Evolutionary conservation across 1,140 invertebrate genomes (phyloP).

Genomic region (Daktulosphaira vitifoliae): DNA sequence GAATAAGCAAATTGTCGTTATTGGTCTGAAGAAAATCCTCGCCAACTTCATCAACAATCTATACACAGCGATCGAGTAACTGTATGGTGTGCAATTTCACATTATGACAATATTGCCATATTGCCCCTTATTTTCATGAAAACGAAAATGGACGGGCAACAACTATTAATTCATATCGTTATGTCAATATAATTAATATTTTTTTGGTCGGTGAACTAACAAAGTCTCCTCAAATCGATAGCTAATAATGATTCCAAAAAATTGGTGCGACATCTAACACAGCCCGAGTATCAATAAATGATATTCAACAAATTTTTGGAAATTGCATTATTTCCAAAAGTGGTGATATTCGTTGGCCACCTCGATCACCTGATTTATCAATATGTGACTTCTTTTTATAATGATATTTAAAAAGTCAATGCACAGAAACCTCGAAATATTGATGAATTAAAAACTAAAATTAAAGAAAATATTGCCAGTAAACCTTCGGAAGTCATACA

Average conservation of each 20-base stretch:
- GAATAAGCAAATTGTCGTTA: background rate
- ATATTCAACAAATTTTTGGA: too few species aligned
- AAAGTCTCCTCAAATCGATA: too few species aligned
- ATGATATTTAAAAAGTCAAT: background rate
- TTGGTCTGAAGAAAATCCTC: too few species aligned
- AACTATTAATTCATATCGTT: background rate
- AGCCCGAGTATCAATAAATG: too few species aligned
- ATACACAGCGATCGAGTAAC: too few species aligned
- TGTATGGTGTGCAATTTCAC: too few species aligned
- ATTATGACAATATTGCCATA: too few species aligned
- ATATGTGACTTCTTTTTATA: background rate
- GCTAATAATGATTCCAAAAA: too few species aligned
- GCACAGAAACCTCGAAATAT: background rate
- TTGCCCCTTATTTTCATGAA: too few species aligned
- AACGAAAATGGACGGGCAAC: background rate
- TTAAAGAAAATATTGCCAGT: background rate
- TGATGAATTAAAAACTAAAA: background rate
- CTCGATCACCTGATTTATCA: background rate
- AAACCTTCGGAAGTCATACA: background rate
- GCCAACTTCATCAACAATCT: too few species aligned
- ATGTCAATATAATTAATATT: background rate
- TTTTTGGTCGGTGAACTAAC: too few species aligned
- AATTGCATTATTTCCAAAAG: background rate
- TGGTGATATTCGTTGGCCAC: constrained; percentile 1
- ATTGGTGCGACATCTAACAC: too few species aligned